Conservation (phyloP, 2,888 invertebrate species). For the Conus canariensis region DNA sequence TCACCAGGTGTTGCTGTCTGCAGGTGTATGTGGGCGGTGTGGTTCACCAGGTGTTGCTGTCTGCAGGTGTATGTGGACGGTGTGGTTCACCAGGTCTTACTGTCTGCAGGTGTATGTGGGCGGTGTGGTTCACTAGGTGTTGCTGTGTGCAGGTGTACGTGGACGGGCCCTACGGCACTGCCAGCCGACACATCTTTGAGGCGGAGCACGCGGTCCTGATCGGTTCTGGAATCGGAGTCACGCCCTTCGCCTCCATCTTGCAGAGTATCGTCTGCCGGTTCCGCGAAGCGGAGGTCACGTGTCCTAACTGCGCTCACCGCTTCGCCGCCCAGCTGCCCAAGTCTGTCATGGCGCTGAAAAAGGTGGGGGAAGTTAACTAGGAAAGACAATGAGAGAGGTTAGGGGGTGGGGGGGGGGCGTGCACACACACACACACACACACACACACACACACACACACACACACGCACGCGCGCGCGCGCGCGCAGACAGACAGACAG, state of each 20-base stretch:
- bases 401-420: too few species aligned
- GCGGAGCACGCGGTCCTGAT: constrained; percentile 96
- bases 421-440: too few species aligned
- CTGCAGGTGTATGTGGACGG: too few species aligned
- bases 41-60: too few species aligned
- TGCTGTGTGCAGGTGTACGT: constrained; percentile 86
- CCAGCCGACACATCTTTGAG: constrained; percentile 95
- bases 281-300: constrained; percentile 90
- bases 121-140: not conserved
- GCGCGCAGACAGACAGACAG: too few species aligned
- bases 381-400: too few species aligned
- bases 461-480: too few species aligned
- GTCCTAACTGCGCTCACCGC: constrained; percentile 91
- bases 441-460: too few species aligned
- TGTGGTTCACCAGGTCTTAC: too few species aligned
- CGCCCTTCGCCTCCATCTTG: constrained; percentile 96
- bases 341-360: constrained; percentile 86
- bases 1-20: too few species aligned
- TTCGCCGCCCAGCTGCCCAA: constrained; percentile 86
- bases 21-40: too few species aligned
- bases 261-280: constrained; percentile 96
- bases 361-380: constrained; percentile 81
- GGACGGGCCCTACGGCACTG: constrained; percentile 97
- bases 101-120: too few species aligned
- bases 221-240: constrained; percentile 97